Evolutionary conservation across 2,797 vertebrate species (phyloP).

Genomic region (Echeneis naucrates): DNA sequence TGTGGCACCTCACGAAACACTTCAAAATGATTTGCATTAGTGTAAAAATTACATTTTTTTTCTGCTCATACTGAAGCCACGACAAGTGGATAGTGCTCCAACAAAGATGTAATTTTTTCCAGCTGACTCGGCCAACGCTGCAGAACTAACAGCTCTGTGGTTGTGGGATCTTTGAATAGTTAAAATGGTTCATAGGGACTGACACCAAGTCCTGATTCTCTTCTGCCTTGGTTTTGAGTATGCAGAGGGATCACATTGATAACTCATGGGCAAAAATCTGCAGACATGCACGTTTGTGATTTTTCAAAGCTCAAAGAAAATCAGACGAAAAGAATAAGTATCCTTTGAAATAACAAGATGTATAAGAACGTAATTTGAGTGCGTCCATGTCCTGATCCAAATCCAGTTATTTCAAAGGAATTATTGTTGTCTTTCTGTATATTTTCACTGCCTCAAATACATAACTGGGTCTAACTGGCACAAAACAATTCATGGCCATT

Average conservation of each 20-base stretch:
- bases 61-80: neutral
- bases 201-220: neutral
- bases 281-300: neutral
- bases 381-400: neutral
- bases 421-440: neutral
- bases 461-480: neutral
- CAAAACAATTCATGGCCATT: neutral
- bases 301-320: neutral
- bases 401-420: neutral
- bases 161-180: neutral
- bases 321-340: neutral
- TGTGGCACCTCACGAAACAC: neutral
- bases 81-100: neutral
- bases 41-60: too few relatives aligned
- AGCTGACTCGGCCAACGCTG: neutral
- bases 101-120: neutral
- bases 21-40: constrained; percentile 7
- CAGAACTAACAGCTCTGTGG: neutral
- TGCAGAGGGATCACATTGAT: neutral
- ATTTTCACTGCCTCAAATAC: neutral
- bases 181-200: neutral
- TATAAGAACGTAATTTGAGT: neutral
- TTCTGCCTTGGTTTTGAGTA: neutral
- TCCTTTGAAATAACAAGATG: neutral
- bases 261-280: neutral